Base-by-base conservation (phyloP, 2,888 invertebrate species). In the Ornithoptera priamus region DNA sequence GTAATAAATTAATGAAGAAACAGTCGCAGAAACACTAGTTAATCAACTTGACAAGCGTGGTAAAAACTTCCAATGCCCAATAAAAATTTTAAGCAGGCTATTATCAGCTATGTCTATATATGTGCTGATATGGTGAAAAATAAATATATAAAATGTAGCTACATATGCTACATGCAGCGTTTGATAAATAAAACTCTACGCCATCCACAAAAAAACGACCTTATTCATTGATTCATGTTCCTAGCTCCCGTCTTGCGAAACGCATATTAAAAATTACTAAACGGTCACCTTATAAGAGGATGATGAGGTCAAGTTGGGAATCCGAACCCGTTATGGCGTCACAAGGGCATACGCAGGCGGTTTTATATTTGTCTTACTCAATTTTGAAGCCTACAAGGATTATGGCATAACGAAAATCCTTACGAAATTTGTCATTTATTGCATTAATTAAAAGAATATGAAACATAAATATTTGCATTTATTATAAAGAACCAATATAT, bases 291-390 rank as follows among this genome's bases (percentile, higher is more conserved):
- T 65, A 65, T 65, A 67, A 57, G 66, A 70, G 57, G 72, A 63
- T 58, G 20, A 59, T 67, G 59, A 67, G 69, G 59, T 63, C 63
- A 62, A 30, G n/a, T 56, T 20, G 53, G 65, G 72, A 17, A 68
- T 68, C 70, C 62, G 70, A 70, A 72, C 71, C 74, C 67, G 72
- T 64, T 75, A 76, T 72, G 71, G 73, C 50, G 57, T 58, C 15
- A 62, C 76, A 77, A 77, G 77, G 76, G 76, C 77, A 68, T 59
- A 75, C 75, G 75, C 73, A 71, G 76, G 75, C 73, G 75, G 12
- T 36, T 53, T 67, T 30, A 64, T 53, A 36, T 65, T 61, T 64
- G 59, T 62, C 57, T 67, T 67, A 61, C 70, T 30, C 61, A 70
- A 67, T 61, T 46, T 60, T 56, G 57, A 65, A 67, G 36, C 63